Evolutionary conservation across 1,140 invertebrate species (phyloP), one percentile per base, ranked within the genome.

Genomic region (Cyphomyrmex costatus): DNA sequence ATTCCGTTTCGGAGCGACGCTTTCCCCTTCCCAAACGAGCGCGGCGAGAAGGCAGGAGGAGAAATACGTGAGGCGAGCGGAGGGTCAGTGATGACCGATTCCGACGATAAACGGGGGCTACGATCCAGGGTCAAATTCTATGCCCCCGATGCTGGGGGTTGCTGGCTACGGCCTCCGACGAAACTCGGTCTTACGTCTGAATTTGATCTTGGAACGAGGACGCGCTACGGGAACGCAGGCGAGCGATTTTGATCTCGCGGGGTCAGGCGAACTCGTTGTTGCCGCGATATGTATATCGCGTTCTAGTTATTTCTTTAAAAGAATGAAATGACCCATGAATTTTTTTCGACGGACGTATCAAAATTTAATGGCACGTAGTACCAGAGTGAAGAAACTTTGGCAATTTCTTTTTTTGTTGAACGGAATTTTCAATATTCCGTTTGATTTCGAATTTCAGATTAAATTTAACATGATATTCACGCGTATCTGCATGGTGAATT

Each of bases 11-110:
- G 84, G 79, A 82, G 63, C 33, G 70, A 61, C 36, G 68, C 85
- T 61, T 79, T 24, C 65, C 30, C 58, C 60, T 30, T 7, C 65
- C 36, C n/a, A 33, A 42, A 27, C 65, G 65, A 27, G 14, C 53
- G 36, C 49, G 56, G 14, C 19, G n/a, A 2, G 19, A 19, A 16
- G 56, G 53, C 33, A 79, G 61, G 65, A 4, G 77, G 80, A 85
- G 86, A 61, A 49, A 74, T 56, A 87, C 71, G 82, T 46, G 60
- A 79, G 60, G 49, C 78, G 58, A 85, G 65, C 71, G 88, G 53
- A 91, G 90, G 90, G 90, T 91, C 90, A 91, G 90, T 88, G 88
- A 91, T 91, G 88, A 92, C 91, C 90, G 86, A 92, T 92, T 90
- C 90, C 82, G 85, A 68, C 84, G 88, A 86, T 91, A 91, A 92